Base-by-base conservation (phyloP, 2,888 invertebrate genomes). In the Stenchaetothrips biformis region DNA sequence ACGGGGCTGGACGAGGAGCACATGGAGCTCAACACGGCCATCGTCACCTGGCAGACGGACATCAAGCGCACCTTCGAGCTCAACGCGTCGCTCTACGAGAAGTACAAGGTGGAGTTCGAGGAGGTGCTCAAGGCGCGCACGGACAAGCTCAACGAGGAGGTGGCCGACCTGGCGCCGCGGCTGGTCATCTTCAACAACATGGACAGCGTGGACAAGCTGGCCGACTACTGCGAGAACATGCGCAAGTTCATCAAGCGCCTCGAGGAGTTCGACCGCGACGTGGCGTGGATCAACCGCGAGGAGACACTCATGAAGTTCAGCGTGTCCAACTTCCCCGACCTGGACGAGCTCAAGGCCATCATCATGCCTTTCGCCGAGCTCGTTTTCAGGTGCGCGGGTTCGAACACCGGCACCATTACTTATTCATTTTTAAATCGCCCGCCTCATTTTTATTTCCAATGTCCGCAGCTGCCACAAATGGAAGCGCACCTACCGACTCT, bases 211-310 rank as follows among this genome's bases (percentile, higher is more conserved):
- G 89, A 91, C 80, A 91, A 93, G 84, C 92, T 95, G 82, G 89
- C 91, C 18, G 93, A 95, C 84, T 97, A 97, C 86, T 84, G 93
- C 59, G 91, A 93, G 85, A 91, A 93, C 84, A 89, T 96, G 83
- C 90, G 94, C 80, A 91, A 92, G 83, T 91, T 95, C 78, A 91
- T 94, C 81, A 92, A 93, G 84, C 90, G 93, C 81, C 88, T 98
- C 79, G 90, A 91, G 81, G 92, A 92, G 27, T 93, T 95, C 84
- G 92, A 94, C 84, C 91, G 92, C 83, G 90, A 93, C 83, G 93
- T 95, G 25, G 86, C 88, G 7, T 96, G 95, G 95, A 96, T 97
- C 79, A 96, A 97, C 87, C 91, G 92, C 83, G 97, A 98, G 88
- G 97, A 98, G 88, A 87, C 88, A 7, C 91, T 96, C 16, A 94